Percentiles rank a stretch among this genome's conserved stretches.
Conservation (phyloP, 2,888 invertebrate genomes). For the Flexamia atlantica region DNA sequence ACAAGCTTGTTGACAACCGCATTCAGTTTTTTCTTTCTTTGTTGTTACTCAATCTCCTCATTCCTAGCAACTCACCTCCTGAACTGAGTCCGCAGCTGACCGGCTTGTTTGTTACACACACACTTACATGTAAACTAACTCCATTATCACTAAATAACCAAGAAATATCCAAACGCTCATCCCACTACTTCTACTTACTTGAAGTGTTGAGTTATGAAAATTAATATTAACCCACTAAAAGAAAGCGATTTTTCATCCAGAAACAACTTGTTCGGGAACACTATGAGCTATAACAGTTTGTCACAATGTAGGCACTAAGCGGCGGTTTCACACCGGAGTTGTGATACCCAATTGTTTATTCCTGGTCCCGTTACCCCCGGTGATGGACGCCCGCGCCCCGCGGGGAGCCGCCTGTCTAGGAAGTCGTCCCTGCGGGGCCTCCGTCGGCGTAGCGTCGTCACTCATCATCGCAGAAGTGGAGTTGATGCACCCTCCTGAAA, state of each 20-base stretch:
- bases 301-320: neutral
- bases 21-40: too few species aligned
- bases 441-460: constrained; percentile 2
- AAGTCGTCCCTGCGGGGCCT: neutral
- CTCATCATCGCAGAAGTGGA: constrained; percentile 22
- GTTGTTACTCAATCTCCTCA: too few species aligned
- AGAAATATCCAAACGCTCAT: neutral
- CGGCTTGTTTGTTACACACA: too few species aligned
- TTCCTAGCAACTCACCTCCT: too few species aligned
- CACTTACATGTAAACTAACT: too few species aligned
- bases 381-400: constrained; percentile 13
- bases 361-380: constrained; percentile 24
- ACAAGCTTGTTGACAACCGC: too few species aligned
- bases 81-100: too few species aligned
- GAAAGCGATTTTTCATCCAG: neutral
- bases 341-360: constrained; percentile 26
- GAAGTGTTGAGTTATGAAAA: neutral
- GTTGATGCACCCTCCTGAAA: neutral
- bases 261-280: neutral
- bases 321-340: constrained; percentile 38
- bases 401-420: neutral
- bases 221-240: neutral
- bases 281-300: constrained; percentile 27
- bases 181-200: too few species aligned
- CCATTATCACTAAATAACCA: too few species aligned